Base-by-base conservation (phyloP, 1,140 invertebrate genomes). In the Drosophila kohkoa region DNA sequence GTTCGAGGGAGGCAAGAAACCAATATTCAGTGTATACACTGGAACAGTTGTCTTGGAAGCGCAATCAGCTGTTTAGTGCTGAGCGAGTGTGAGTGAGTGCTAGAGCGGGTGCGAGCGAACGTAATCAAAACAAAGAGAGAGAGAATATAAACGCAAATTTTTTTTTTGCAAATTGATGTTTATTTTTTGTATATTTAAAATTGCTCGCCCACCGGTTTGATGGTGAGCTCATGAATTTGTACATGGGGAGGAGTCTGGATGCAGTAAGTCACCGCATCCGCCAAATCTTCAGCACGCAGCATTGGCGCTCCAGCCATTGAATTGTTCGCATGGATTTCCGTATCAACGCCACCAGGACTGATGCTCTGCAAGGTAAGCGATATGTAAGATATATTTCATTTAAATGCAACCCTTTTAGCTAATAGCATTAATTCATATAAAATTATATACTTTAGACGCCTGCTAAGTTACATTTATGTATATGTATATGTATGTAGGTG, bases 171-270 rank as follows among this genome's bases (percentile, higher is more conserved):
- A 38, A 3, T 8, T 10, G 35, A 5, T 8, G 0, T 48, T 10
- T 16, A 48, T 15, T 16, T 8, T 2, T 20, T 48, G 3, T 46
- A 11, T 25, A 20, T 48, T 41, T 59, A 59, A 59, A 59, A 57
- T 3, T 57, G 54, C 10, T 57, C 54, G 13, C 52, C 52, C 8
- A 55, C 52, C 15, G 52, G 52, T 32, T 80, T 80, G 11, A 77
- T 80, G 2, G 60, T 80, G 2, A 80, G 20, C 48, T 80, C 75
- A 45, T 74, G 66, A 43, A 81, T 72, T 57, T 75, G 58, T 1
- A 71, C 70, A 5, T 46, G 54, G 1, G 54, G 54, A 10, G 54
- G 54, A 10, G 54, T 57, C 10, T 57, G 54, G 35, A 57, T 41
- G 35, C 54, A 57, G 11, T 59, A 59, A 3, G 41, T 59, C 11